These are phyloP conservation scores for Sitta carolinensis DNA, from an alignment of 2,797 vertebrate species.

Conservation along the genomic window DNA sequence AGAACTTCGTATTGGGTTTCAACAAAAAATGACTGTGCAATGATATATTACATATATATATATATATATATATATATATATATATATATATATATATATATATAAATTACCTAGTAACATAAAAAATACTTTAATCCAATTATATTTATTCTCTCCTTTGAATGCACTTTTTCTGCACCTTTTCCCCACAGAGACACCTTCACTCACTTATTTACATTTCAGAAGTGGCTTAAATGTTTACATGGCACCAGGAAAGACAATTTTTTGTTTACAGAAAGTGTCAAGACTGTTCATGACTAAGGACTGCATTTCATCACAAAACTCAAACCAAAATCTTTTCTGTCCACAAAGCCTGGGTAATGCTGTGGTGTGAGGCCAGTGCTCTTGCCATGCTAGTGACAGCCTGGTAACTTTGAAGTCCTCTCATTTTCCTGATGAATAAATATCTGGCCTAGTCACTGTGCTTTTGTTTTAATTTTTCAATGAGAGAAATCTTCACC, in stretches of 20 bases:
- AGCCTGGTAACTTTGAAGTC: neutral
- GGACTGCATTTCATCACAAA: neutral
- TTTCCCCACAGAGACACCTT: neutral
- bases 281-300: neutral
- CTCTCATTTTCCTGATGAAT: neutral
- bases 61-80: too few species aligned
- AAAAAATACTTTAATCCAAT: neutral
- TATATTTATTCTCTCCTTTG: neutral
- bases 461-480: neutral
- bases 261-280: neutral
- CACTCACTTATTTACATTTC: neutral
- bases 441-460: neutral
- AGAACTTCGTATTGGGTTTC: neutral
- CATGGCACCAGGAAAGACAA: neutral
- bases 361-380: accelerated
- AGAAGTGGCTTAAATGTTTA: neutral
- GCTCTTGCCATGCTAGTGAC: neutral
- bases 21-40: neutral
- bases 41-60: neutral
- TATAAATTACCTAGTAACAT: neutral
- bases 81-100: too few species aligned
- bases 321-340: neutral
- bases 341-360: neutral
- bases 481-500: neutral
- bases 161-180: neutral